phyloP scores from a whole-genome alignment of 2,113 vertebrate genomes.

The Orthonyx spaldingii region DNA sequence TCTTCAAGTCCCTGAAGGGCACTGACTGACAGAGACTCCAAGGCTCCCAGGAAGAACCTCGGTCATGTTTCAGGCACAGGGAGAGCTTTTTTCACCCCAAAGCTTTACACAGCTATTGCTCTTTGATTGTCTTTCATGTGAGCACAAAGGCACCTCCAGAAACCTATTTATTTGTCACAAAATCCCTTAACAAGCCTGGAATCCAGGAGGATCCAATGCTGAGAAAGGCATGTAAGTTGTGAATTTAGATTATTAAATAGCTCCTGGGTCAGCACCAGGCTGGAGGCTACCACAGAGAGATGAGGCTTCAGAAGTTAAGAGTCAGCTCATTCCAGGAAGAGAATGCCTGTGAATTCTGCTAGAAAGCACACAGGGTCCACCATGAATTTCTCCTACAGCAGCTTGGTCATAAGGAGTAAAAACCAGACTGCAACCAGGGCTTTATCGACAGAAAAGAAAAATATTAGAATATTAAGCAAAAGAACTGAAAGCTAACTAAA shows the following conservation, averaged over 20 bases:
- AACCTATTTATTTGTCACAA: not conserved
- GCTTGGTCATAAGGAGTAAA: not conserved
- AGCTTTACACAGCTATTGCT: not conserved
- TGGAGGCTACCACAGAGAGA: not conserved
- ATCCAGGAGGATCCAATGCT: not conserved
- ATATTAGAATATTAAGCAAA: slow-evolving; percentile 37
- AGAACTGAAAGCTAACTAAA: not conserved
- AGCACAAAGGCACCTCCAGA: not conserved
- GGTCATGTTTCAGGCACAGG: rapidly evolving
- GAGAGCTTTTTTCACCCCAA: not conserved
- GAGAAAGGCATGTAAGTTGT: not conserved
- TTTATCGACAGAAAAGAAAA: slow-evolving; percentile 21
- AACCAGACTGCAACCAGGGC: not conserved
- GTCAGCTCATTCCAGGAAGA: not conserved
- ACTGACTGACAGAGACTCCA: not conserved
- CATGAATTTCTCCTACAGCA: not conserved
- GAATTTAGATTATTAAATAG: not conserved
- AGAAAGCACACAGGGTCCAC: not conserved
- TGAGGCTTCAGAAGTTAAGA: not conserved
- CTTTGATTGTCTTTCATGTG: not conserved
- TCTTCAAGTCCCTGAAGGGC: not conserved
- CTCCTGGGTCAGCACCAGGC: not conserved
- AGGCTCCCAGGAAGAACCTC: not conserved
- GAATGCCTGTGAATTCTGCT: not conserved
- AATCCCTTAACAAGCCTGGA: not conserved